Percentiles rank a stretch among this genome's conserved stretches.
Evolutionary conservation across 2,797 vertebrate genomes (phyloP).

Genomic region (Smutsia temminckii): DNA sequence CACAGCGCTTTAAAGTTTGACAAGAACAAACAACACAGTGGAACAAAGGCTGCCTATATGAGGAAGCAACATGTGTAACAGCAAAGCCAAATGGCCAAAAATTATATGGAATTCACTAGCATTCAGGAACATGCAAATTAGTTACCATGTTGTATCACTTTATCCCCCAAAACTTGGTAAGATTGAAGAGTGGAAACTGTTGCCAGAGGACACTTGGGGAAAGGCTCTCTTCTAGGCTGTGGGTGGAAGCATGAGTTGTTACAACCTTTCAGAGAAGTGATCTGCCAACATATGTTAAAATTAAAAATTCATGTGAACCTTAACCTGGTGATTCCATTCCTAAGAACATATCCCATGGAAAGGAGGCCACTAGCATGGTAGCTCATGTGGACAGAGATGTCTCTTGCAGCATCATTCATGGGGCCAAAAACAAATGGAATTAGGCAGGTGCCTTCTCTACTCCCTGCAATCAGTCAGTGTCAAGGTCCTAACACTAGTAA

Average conservation of each 20-base stretch:
- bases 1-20: background rate
- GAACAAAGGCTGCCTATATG: too few species aligned
- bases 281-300: background rate
- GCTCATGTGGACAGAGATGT: background rate
- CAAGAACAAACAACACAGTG: background rate
- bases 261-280: background rate
- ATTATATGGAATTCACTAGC: background rate
- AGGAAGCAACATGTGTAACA: background rate
- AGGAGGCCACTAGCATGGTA: fast-evolving
- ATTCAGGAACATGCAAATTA: background rate
- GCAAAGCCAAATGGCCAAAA: background rate
- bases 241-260: background rate
- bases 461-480: background rate
- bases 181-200: background rate
- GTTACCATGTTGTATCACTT: fast-evolving
- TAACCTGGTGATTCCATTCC: background rate
- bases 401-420: fast-evolving
- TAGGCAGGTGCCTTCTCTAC: background rate
- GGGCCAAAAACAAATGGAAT: background rate
- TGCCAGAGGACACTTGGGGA: background rate
- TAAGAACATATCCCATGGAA: background rate
- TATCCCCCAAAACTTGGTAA: background rate
- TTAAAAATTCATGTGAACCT: background rate
- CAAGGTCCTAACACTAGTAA: background rate
- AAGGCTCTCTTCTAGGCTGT: background rate